Percentiles rank a stretch among this genome's conserved stretches.
Conservation (phyloP, 1,140 invertebrate species). For the Lepidurus arcticus region DNA sequence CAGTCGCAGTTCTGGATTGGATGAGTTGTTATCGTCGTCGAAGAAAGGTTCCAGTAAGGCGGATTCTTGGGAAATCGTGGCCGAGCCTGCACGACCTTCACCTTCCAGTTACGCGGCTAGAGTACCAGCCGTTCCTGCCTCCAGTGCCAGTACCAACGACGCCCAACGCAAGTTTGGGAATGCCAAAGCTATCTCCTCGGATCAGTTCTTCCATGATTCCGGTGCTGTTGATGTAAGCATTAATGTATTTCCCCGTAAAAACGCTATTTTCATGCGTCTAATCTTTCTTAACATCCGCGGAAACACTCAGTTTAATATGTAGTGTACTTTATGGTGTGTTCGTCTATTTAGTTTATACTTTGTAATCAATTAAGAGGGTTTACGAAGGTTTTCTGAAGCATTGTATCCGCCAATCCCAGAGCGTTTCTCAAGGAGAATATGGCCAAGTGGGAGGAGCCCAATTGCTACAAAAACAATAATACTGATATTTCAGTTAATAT, state of each 20-base stretch:
- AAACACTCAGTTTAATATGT: background rate
- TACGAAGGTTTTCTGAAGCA: no score
- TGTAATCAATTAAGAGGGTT: no score
- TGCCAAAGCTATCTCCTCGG: conserved; percentile 95
- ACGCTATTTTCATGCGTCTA: background rate
- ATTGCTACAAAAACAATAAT: no score
- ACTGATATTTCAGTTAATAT: no score
- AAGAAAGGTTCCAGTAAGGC: conserved; percentile 16
- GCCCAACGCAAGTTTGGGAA: conserved; percentile 92
- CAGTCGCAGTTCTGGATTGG: conserved; percentile 9
- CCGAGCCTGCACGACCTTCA: conserved; percentile 24
- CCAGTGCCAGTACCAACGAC: conserved; percentile 47
- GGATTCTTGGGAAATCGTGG: conserved; percentile 19
- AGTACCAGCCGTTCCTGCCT: conserved; percentile 30
- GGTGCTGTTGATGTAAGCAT: conserved; percentile 56
- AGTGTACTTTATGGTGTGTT: conserved; percentile 16
- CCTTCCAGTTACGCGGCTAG: conserved; percentile 25
- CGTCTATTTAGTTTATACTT: conserved; percentile 27
- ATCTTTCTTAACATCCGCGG: background rate
- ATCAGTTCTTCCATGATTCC: conserved; percentile 83
- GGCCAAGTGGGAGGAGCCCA: no score
- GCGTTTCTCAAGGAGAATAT: no score
- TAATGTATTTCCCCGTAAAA: background rate
- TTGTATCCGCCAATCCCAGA: no score
- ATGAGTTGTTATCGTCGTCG: background rate